A percentile compares a stretch with the other conserved stretches of the same genome.
Conservation (phyloP, 2,888 invertebrate genomes). For the Leptodirus hochenwartii region DNA sequence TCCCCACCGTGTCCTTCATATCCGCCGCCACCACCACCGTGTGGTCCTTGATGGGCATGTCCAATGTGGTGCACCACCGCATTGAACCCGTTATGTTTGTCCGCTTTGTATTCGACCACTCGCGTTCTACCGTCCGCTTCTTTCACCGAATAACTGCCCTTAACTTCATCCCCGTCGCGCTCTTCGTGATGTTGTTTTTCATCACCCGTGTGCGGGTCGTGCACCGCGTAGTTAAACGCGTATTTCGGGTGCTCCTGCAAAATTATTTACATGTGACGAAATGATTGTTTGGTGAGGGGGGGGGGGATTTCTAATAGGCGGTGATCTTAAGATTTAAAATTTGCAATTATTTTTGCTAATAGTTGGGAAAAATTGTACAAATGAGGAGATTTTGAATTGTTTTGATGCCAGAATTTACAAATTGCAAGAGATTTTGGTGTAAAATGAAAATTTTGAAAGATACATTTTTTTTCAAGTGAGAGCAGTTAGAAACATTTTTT, state of each 20-base stretch:
- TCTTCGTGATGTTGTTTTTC: conserved; percentile 41
- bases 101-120: conserved; percentile 38
- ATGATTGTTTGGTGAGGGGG: no score
- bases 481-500: no score
- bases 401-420: no score
- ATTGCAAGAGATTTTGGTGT: no score
- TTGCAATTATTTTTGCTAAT: no score
- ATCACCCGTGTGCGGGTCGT: conserved; percentile 39
- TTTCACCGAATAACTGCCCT: conserved; percentile 37
- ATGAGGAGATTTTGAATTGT: no score
- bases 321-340: no score
- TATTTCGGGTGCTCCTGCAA: conserved; percentile 38
- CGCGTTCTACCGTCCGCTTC: conserved; percentile 39
- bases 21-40: conserved; percentile 10
- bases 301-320: no score
- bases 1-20: conserved; percentile 14
- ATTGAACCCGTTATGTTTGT: conserved; percentile 40
- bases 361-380: no score
- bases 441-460: no score
- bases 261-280: no score
- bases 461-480: no score
- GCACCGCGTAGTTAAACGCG: conserved; percentile 38
- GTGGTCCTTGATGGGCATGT: conserved; percentile 7
- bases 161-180: conserved; percentile 41
- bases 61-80: conserved; percentile 38